Conservation (phyloP, 2,888 invertebrate genomes). For the Flabesymbios commensalis region DNA sequence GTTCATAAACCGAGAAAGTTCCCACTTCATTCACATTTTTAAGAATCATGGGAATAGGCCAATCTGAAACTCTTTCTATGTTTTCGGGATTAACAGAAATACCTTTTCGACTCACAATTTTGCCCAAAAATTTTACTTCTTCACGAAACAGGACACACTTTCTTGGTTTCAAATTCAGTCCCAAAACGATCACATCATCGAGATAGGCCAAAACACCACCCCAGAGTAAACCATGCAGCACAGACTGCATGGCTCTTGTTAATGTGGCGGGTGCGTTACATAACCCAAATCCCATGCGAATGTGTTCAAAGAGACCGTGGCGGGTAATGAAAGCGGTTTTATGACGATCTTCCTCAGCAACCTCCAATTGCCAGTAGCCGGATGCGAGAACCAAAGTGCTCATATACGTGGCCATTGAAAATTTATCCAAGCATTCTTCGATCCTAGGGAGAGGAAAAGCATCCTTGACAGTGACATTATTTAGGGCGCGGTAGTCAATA, state of each 20-base stretch:
- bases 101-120: constrained; percentile 25
- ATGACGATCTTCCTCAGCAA: too few species aligned
- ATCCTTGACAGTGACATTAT: too few species aligned
- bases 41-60: too few species aligned
- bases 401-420: too few species aligned
- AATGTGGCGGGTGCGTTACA: too few species aligned
- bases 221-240: background rate
- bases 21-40: too few species aligned
- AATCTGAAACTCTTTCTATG: background rate
- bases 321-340: background rate
- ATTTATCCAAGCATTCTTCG: too few species aligned
- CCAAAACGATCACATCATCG: background rate
- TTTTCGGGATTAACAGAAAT: background rate
- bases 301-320: background rate
- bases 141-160: background rate
- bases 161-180: background rate
- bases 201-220: background rate
- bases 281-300: background rate
- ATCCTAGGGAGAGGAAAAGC: too few species aligned
- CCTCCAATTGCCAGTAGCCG: too few species aligned
- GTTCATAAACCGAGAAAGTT: too few species aligned
- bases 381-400: too few species aligned
- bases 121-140: constrained; percentile 9
- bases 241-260: background rate
- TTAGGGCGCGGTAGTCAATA: too few species aligned